Evolutionary conservation across 2,113 vertebrate species (phyloP), one percentile per base, ranked within the genome.

Genomic region (Cheirogaleus medius): DNA sequence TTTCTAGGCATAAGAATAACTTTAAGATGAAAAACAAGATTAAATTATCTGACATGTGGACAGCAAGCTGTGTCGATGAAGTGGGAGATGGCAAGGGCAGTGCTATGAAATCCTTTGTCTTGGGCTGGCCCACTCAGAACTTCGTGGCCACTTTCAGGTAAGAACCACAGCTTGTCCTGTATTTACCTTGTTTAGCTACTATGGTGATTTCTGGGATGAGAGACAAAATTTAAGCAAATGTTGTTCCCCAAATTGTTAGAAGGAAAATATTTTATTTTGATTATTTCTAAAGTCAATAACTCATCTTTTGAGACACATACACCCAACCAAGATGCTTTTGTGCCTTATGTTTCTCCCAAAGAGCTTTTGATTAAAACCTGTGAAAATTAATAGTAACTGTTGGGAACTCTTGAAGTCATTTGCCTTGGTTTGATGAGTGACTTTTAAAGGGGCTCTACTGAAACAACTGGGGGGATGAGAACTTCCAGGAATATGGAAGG

Each of bases 61-160:
- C 98, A 32, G 99, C 99, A 2, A 98, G 98, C 95, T 99, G 99
- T 97, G 98, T 99, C 97, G 99, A 99, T n/a, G 99, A 99, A 98
- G 99, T 99, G 78, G 99, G 99, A 95, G 99, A 99, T 96, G 99
- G 99, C 58, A 99, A 99, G 97, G 99, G 99, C 6, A 99, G 98
- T 87, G 98, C 98, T 1, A 95, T 98, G 52, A 98, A 97, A 78
- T 99, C 99, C 96, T 99, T 99, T 39, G 99, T 99, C 96, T 96
- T 99, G 98, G 99, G 99, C 94, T 99, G 99, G 99, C 99, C 99
- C 87, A 99, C 99, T 6, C 99, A 99, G 96, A 99, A 99, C 99
- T 99, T 99, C 34, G 99, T 99, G 96, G 99, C 99, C 80, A 99
- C 99, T 58, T 99, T 99, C 99, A 99, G 99, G 99, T 99, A 99